Base-by-base conservation (phyloP, 2,113 vertebrate species). In the Microcebus jonahi region DNA sequence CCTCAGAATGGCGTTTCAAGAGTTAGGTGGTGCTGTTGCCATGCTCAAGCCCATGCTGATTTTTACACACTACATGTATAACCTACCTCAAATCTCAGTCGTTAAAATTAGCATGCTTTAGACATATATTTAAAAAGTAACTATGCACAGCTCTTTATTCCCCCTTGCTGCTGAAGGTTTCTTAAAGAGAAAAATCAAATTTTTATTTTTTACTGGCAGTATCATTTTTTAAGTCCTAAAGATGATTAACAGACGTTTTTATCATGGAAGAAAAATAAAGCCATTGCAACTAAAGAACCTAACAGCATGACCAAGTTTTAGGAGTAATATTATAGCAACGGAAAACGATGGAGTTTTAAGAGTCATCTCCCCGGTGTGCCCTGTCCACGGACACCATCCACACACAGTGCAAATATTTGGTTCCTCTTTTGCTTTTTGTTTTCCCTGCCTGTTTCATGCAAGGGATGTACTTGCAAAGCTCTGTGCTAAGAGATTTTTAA, bases 81-180 rank as follows among this genome's bases (percentile, higher is more conserved):
- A 98, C 98, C 99, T 99, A 99, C 99, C 99, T 99, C 99, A 98
- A 96, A 98, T 98, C 98, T 99, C 98, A 98, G 98, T 98, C 98
- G 95, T 98, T 98, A n/a, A 97, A 97, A 98, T 97, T 95, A 95
- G 97, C 98, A 98, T 97, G 98, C 98, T 98, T 98, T 98, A 98
- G 97, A 98, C 95, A 68, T 97, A 95, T 97, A 96, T 94, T 97
- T 86, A 96, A 98, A 97, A 98, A 91, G 97, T 98, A 98, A 98
- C 98, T 98, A 99, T 99, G 99, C 99, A 99, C 98, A 98, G 98
- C 98, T 98, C 96, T 98, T 97, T 97, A 96, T 50, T 63, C 94
- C 94, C 96, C 98, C 97, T 98, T 98, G 98, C 98, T 98, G 98
- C 98, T 98, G 97, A 98, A 98, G 98, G 98, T 98, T 98, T 98